Evolutionary conservation across 2,888 invertebrate genomes (phyloP), one percentile per base, ranked within the genome.

Genomic region (Litoditis marina): DNA sequence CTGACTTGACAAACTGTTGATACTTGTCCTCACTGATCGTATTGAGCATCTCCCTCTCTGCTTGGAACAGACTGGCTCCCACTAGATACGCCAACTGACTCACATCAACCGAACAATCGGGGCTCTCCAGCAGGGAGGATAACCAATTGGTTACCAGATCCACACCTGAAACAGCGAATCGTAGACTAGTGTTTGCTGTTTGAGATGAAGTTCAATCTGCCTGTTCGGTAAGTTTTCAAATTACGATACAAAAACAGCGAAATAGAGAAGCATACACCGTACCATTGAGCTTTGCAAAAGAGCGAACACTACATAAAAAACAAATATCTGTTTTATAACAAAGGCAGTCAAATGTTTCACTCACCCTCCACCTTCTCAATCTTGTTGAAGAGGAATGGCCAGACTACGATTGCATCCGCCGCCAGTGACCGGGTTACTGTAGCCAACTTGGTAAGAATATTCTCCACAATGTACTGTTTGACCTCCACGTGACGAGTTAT

Each of bases 341-440:
- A 32, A 52, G 1, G 8, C 32, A 60, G 36, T 47, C 16, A 27
- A 25, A 60, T 5, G 5, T 44, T 44, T 44, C 44, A 44, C 39
- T 13, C 11, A 44, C 72, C 72, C 52, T 63, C 58, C 16, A 68
- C 54, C 30, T 30, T 42, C 22, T 67, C 65, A 8, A 61, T 56
- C n/a, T 52, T 57, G 3, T 60, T 50, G 56, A 55, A 73, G 4
- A 73, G 44, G 69, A 71, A 74, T 0, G 74, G 72, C 69, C 70
- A 74, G 6, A 66, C 63, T 8, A 67, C 52, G 0, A 64, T 47
- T 27, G 69, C 51, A 36, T 68, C 59, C 22, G 51, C 51, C 2
- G 51, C 34, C 3, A 7, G 27, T 2, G 28, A 19, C 19, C 3
- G 32, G 22, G 49, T 31, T 5, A 31, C 7, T 4, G 22, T n/a